phyloP scores from a whole-genome alignment of 1,140 invertebrate genomes.

The Meloidogyne exigua region DNA sequence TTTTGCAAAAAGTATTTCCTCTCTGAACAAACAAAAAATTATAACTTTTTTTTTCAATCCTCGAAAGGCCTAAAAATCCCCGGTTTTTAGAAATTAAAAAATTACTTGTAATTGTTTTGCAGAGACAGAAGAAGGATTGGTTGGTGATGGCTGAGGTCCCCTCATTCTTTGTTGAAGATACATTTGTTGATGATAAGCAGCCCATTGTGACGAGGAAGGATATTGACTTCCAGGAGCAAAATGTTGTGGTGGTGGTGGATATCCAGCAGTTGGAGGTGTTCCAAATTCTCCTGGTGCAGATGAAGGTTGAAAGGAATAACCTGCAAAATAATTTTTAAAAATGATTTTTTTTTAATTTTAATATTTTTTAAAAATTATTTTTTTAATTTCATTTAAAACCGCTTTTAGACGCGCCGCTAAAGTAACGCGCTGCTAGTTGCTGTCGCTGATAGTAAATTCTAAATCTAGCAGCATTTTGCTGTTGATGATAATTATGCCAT shows the following conservation, averaged over 20 bases:
- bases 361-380: neutral
- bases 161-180: neutral
- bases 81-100: too few species aligned
- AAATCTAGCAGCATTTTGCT: neutral
- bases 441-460: neutral
- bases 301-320: neutral
- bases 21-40: too few species aligned
- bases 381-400: neutral
- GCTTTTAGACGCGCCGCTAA: neutral
- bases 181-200: conserved; percentile 1
- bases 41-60: too few species aligned
- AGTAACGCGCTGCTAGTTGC: neutral
- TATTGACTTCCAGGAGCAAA: neutral
- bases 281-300: neutral
- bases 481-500: neutral
- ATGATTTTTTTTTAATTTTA: neutral
- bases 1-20: too few species aligned
- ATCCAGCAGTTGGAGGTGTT: neutral
- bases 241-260: neutral
- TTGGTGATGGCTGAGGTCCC: neutral
- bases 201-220: neutral
- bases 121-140: conserved; percentile 13
- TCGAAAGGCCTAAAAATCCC: too few species aligned
- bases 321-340: neutral
- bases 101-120: conserved; percentile 4